Evolutionary conservation across 1,140 invertebrate genomes (phyloP).

Genomic region (Dolichoris vasculosae): DNA sequence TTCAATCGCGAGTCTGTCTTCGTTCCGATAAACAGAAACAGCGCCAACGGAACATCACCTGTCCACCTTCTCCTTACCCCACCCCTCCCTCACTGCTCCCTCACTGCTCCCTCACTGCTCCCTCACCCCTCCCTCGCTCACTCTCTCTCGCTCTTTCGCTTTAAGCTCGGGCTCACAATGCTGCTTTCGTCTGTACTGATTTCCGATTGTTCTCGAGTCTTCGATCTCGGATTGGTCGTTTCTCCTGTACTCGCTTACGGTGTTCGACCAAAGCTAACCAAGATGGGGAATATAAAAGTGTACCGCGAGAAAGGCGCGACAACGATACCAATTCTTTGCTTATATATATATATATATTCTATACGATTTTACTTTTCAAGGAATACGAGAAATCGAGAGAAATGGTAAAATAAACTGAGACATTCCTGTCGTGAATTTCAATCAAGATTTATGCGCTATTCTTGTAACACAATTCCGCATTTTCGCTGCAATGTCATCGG

Average conservation of each 20-base stretch:
- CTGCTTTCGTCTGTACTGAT: background rate
- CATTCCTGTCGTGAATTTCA: background rate
- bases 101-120: too few species aligned
- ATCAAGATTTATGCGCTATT: too few species aligned
- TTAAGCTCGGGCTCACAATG: background rate
- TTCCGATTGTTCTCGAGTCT: background rate
- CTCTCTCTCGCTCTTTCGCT: background rate
- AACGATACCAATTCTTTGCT: background rate
- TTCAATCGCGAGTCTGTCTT: background rate
- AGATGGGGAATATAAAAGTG: background rate
- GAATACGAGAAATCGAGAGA: background rate
- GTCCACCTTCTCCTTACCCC: background rate
- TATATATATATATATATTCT: background rate
- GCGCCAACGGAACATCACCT: conserved; percentile 10
- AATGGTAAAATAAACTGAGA: background rate
- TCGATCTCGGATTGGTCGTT: background rate
- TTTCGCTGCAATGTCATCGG: too few species aligned
- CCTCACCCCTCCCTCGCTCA: too few species aligned
- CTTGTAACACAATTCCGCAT: too few species aligned
- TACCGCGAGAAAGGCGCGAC: background rate
- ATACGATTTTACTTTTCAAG: background rate
- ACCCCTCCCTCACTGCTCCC: too few species aligned
- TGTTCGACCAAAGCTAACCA: too few species aligned
- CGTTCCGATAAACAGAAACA: background rate
- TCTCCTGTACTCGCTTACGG: background rate